Base-by-base conservation (phyloP, 2,113 vertebrate genomes). In the Microcebus ravelobensis region DNA sequence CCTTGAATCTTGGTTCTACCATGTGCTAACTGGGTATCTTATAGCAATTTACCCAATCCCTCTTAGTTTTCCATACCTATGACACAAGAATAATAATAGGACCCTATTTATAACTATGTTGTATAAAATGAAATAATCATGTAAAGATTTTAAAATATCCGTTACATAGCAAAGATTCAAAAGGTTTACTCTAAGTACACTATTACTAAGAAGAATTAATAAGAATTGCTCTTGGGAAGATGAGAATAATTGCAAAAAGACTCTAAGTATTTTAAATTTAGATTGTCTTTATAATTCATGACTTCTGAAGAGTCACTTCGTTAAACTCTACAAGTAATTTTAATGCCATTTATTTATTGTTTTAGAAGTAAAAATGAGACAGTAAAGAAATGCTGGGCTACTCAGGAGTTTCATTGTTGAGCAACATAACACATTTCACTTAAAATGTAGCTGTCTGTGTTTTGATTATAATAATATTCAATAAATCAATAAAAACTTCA, bases 361-460 rank as follows among this genome's bases (percentile, higher is more conserved):
- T 65, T 63, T 84, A 83, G 18, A 85, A n/a, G 14, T 82, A 90
- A 52, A 27, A 83, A 74, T 63, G 36, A 97, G 21, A 94, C 81
- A 81, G 29, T 21, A 82, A 36, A 93, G 50, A 85, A 34, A 74
- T 29, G 12, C 17, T 61, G 4, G 25, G 63, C 29, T 88, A 63
- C 36, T 63, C 12, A 39, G 57, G 39, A 96, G 65, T 59, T 1
- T 1, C 50, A 14, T 13, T 42, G 11, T 48, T 82, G 48, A 80
- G 1, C 74, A 91, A 76, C n/a, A 36, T 8, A 52, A 42, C 34
- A 77, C 45, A 73, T 2, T 90, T n/a, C 50, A 85, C 20, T 87
- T 82, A 92, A 94, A 68, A 74, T 63, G 13, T 67, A 81, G 65
- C 48, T 87, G 63, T 23, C 8, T 7, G 9, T 84, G 42, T 74